Evolutionary conservation across 2,113 vertebrate genomes (phyloP).

Genomic region (Pelobates fuscus): DNA sequence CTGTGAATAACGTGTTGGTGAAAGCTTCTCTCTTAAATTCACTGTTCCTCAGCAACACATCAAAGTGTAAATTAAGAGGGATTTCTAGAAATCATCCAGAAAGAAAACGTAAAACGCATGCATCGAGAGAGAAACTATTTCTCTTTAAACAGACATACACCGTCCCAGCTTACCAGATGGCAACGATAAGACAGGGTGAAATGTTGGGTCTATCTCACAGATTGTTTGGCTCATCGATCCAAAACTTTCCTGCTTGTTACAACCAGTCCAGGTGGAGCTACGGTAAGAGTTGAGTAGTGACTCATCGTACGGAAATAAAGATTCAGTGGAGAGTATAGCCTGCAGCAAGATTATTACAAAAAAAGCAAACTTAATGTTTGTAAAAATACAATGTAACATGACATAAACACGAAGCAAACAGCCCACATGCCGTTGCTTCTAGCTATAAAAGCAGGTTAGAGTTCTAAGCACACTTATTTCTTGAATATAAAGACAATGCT

Average conservation of each 20-base stretch:
- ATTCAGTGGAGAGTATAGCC: conserved; percentile 60
- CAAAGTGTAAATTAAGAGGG: conserved; percentile 69
- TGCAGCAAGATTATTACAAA: conserved; percentile 56
- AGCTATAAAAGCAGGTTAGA: conserved; percentile 1
- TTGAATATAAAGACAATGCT: background rate
- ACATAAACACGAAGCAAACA: background rate
- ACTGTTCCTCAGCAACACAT: conserved; percentile 66
- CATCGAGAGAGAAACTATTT: background rate
- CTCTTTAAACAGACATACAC: background rate
- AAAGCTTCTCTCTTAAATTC: conserved; percentile 70
- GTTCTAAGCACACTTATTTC: too few species aligned
- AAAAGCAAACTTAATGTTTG: conserved; percentile 6
- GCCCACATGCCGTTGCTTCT: background rate
- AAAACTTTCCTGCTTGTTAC: conserved; percentile 52
- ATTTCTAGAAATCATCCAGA: conserved; percentile 66
- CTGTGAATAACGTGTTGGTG: conserved; percentile 59
- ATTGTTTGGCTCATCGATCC: conserved; percentile 59
- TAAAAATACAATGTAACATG: background rate
- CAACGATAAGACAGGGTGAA: conserved; percentile 69
- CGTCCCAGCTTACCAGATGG: conserved; percentile 70
- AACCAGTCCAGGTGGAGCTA: conserved; percentile 52
- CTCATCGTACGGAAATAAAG: conserved; percentile 58
- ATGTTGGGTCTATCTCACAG: conserved; percentile 67
- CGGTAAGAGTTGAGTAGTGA: conserved; percentile 52
- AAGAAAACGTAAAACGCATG: background rate